These are phyloP conservation scores for Falco peregrinus DNA, from an alignment of 2,797 vertebrate species.

Conservation along the genomic window DNA sequence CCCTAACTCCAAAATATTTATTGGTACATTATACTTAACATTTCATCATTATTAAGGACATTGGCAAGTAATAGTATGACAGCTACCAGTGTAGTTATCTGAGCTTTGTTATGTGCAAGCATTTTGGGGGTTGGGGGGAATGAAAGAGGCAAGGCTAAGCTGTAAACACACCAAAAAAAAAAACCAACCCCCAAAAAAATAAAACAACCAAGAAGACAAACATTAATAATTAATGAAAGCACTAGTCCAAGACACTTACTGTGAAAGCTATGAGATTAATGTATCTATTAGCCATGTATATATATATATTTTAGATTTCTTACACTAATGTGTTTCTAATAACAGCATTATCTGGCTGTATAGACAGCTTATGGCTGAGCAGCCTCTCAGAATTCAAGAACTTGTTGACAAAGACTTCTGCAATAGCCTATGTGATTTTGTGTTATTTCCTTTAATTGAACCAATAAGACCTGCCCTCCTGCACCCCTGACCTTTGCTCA, in stretches of 20 bases:
- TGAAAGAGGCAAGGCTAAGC: not conserved
- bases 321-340: slow-evolving; percentile 33
- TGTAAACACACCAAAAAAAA: slow-evolving; percentile 55
- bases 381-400: slow-evolving; percentile 36
- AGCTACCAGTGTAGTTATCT: not conserved
- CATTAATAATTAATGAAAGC: slow-evolving; percentile 58
- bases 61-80: not conserved
- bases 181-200: not conserved
- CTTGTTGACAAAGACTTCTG: slow-evolving; percentile 57
- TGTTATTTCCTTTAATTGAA: slow-evolving; percentile 52
- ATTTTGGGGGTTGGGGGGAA: not conserved
- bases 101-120: slow-evolving; percentile 44
- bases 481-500: slow-evolving; percentile 30
- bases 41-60: slow-evolving; percentile 51
- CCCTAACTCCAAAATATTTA: slow-evolving; percentile 63
- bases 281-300: slow-evolving; percentile 1
- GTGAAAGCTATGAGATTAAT: slow-evolving; percentile 33
- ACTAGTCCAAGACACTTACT: slow-evolving; percentile 36
- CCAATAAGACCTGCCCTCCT: slow-evolving; percentile 26
- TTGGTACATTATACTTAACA: slow-evolving; percentile 37
- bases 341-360: slow-evolving; percentile 24
- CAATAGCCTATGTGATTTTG: slow-evolving; percentile 50
- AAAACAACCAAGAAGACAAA: not conserved
- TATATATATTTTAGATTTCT: not conserved
- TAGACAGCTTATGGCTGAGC: not conserved